Evolutionary conservation across 2,888 invertebrate species (phyloP), one percentile per base, ranked within the genome.

Genomic region (Thalpophila matura): DNA sequence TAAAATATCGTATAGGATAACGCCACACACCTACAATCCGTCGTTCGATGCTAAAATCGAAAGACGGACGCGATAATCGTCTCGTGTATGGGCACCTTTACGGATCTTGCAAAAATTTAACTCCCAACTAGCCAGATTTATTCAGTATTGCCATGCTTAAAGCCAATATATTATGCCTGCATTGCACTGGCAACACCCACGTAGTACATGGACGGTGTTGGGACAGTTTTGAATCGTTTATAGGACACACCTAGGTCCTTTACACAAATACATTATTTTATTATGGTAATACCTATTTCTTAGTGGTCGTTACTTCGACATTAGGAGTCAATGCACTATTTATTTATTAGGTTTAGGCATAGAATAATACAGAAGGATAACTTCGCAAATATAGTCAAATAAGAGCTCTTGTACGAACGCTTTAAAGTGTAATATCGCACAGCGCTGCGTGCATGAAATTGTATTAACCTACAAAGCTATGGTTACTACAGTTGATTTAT

Each of bases 191-290:
- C 45, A 75, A 61, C 75, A 75, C 70, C 71, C 71, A 70, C 63
- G 46, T 51, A 46, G 75, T 42, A 59, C 53, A 40, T 53, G 51
- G 33, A 33, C n/a, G n/a, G n/a, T 47, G 37, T 38, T 70, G 26
- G 62, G 55, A 62, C 46, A 69, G 42, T 75, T 74, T 47, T 56
- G 62, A 69, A 70, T 74, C 33, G 74, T 33, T 43, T 74, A 69
- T 51, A 38, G 62, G 51, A 70, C 76, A 51, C 70, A 14, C 47
- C 68, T 37, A 18, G 20, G 42, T 47, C 46, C 16, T 70, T 47
- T 47, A 55, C 55, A 47, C 51, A 51, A 50, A 54, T 60, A 51
- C 38, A 38, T 69, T 75, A 55, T 60, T 70, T 55, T 70, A 59
- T 43, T 55, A 64, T 64, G 38, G 51, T 47, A 74, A 54, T 50